Conservation (phyloP, 2,113 vertebrate species). For the Catagonus wagneri region DNA sequence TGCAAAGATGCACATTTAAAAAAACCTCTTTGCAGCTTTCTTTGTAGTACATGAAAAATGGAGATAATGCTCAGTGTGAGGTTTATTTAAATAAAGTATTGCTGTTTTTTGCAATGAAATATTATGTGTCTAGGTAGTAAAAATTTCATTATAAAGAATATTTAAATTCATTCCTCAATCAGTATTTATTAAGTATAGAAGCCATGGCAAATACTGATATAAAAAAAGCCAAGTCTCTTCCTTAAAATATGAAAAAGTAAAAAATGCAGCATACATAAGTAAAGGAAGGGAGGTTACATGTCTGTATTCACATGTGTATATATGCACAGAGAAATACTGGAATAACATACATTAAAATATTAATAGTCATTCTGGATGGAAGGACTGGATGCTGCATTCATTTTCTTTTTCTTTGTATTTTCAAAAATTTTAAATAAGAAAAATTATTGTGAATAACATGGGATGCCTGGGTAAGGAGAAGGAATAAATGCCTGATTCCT, state of each 20-base stretch:
- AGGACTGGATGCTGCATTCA: not conserved
- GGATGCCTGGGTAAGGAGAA: not conserved
- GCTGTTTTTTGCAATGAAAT: not conserved
- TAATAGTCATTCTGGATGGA: constrained; percentile 23
- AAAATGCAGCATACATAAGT: not conserved
- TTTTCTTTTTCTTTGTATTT: constrained; percentile 43
- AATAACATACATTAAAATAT: not conserved
- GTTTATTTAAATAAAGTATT: constrained; percentile 4
- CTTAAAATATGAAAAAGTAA: constrained; percentile 12
- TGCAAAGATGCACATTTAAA: not conserved
- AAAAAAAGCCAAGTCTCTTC: not conserved
- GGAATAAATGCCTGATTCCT: not conserved
- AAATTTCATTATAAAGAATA: not conserved
- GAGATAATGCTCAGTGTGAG: not conserved
- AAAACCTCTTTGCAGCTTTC: not conserved
- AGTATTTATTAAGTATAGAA: not conserved
- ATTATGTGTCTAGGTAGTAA: not conserved
- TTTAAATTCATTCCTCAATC: not conserved
- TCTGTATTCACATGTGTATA: not conserved
- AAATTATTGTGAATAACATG: not conserved
- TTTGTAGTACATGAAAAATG: not conserved
- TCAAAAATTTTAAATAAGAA: not conserved
- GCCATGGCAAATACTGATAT: not conserved
- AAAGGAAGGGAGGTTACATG: not conserved
- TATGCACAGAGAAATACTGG: not conserved